Percentiles rank a stretch among this genome's conserved stretches.
phyloP scores from a whole-genome alignment of 2,888 invertebrate species.

The Epinotia bilunana region DNA sequence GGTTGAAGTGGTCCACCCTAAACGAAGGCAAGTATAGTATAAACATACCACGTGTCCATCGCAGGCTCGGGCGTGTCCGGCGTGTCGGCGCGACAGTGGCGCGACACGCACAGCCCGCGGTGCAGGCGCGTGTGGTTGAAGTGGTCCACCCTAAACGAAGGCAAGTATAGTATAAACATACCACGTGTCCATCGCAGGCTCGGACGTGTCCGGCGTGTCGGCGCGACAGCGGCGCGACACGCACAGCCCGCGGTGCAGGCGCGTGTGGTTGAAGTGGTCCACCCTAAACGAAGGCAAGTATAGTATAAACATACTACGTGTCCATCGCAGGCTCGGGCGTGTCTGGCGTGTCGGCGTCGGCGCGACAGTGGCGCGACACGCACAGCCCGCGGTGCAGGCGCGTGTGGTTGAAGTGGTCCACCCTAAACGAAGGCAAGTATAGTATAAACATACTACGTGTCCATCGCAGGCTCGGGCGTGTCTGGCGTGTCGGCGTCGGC shows the following conservation, averaged over 20 bases:
- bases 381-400: slow-evolving; percentile 74
- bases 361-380: slow-evolving; percentile 60
- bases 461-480: slow-evolving; percentile 36
- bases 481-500: slow-evolving; percentile 31
- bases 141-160: too few relatives aligned
- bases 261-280: slow-evolving; percentile 78
- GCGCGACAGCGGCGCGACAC: slow-evolving; percentile 59
- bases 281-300: slow-evolving; percentile 53
- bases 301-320: slow-evolving; percentile 19
- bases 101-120: too few relatives aligned
- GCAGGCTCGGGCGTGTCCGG: too few relatives aligned
- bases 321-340: slow-evolving; percentile 38
- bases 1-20: too few relatives aligned
- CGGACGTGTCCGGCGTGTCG: slow-evolving; percentile 38
- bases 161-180: background rate
- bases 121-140: too few relatives aligned
- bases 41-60: too few relatives aligned
- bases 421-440: slow-evolving; percentile 49
- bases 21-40: too few relatives aligned
- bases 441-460: slow-evolving; percentile 23
- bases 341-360: slow-evolving; percentile 27
- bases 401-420: slow-evolving; percentile 78
- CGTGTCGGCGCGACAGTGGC: too few relatives aligned
- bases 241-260: slow-evolving; percentile 73
- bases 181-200: slow-evolving; percentile 33